Percentiles rank a stretch among this genome's conserved stretches.
Evolutionary conservation across 2,888 invertebrate genomes (phyloP).

Genomic region (Xiphydria camelus): DNA sequence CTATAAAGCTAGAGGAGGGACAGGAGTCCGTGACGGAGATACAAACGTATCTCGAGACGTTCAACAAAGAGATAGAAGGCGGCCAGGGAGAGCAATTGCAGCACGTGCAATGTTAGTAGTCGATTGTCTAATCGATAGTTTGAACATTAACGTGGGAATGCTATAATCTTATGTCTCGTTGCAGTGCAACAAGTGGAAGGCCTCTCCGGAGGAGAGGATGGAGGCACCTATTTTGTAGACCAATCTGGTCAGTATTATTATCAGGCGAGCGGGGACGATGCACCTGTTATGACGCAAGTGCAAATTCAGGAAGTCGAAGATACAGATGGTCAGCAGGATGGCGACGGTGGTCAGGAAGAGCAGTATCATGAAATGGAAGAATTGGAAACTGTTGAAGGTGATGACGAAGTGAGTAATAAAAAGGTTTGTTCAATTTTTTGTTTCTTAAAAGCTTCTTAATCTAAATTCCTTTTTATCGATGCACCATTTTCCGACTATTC

Average conservation of each 20-base stretch:
- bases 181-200: constrained; percentile 56
- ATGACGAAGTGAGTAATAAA: constrained; percentile 53
- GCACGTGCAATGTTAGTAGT: constrained; percentile 52
- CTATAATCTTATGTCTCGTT: constrained; percentile 3
- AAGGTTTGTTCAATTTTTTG: constrained; percentile 1
- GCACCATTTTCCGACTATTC: too few species aligned
- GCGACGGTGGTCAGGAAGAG: constrained; percentile 52
- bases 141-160: neutral
- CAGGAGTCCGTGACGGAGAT: constrained; percentile 69
- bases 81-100: constrained; percentile 58
- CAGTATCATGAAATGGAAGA: constrained; percentile 58
- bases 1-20: constrained; percentile 53
- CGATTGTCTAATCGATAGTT: neutral
- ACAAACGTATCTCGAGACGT: constrained; percentile 79
- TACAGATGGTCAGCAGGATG: constrained; percentile 45
- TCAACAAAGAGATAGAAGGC: constrained; percentile 78
- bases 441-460: too few species aligned
- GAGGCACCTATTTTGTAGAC: constrained; percentile 80
- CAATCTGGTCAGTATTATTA: constrained; percentile 83
- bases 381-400: constrained; percentile 60
- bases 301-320: constrained; percentile 59
- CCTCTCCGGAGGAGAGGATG: constrained; percentile 61
- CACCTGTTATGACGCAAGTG: constrained; percentile 68
- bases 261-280: constrained; percentile 69
- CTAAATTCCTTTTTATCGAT: too few species aligned